Evolutionary conservation across 2,113 vertebrate genomes (phyloP), one percentile per base, ranked within the genome.

Genomic region (Hyla sarda): DNA sequence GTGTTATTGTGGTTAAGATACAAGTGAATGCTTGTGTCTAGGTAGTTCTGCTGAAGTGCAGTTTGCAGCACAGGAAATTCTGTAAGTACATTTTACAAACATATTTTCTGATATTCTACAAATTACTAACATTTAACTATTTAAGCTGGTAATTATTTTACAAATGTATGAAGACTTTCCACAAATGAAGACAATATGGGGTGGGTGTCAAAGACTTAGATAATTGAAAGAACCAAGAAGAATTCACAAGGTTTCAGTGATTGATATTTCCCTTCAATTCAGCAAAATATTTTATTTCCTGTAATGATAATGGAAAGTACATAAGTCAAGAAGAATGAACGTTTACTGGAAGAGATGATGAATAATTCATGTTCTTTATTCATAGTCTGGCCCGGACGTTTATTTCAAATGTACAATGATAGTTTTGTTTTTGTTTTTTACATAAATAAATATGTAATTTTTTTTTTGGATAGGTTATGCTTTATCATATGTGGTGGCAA

Each of bases 201-300:
- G 34, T 34, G 19, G 34, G 8, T 45, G 71, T 73, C 71, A 73
- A 72, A 8, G 32, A 34, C 67, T 37, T 17, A 19, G 0, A n/a
- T 21, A 73, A 45, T 0, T n/a, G 19, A 5, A 72, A 37, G 37
- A 73, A 77, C 45, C 1, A 2, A 30, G 2, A 16, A 75, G 25
- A 8, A 30, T 17, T 54, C 11, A 34, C 28, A 11, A 52, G 32
- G 32, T 34, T 34, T 69, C 32, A 34, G 65, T 3, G 30, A 21
- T 23, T 50, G 5, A 52, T 28, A 30, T 48, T 74, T 48, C 5
- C 41, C n/a, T 13, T 13, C 41, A 25, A n/a, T 76, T 77, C 75
- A 77, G 75, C 75, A 54, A 54, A 75, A 76, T 69, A 30, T 50
- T 52, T 11, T 54, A 56, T 77, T 77, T 77, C 48, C 48, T 54